Percentiles rank a stretch among this genome's conserved stretches.
These are phyloP conservation scores for Triplophysa bombifrons DNA, from an alignment of 2,797 vertebrate species.

Conservation along the genomic window DNA sequence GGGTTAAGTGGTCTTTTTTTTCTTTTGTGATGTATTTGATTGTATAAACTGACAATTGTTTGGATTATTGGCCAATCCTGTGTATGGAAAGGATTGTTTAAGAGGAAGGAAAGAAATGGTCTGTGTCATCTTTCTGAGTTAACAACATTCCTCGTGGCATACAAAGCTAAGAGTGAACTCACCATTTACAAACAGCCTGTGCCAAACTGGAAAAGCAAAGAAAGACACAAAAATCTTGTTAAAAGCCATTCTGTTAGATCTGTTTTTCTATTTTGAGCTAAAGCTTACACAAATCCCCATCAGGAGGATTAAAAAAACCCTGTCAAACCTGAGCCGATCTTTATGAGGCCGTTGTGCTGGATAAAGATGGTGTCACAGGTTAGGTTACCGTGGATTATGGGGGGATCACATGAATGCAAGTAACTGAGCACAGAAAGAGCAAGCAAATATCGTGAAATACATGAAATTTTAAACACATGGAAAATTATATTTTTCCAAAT, in stretches of 20 bases:
- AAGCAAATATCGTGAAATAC: neutral
- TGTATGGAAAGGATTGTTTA: slow-evolving; percentile 34
- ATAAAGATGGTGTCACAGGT: slow-evolving; percentile 98
- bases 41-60: slow-evolving; percentile 21
- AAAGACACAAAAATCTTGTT: slow-evolving; percentile 2
- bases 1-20: neutral
- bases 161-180: slow-evolving; percentile 9
- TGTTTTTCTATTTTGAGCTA: neutral
- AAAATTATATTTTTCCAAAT: neutral
- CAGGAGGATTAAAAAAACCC: slow-evolving; percentile 17
- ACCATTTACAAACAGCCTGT: slow-evolving; percentile 63
- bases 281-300: slow-evolving; percentile 1
- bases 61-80: slow-evolving; percentile 8
- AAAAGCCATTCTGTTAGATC: neutral
- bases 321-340: slow-evolving; percentile 88
- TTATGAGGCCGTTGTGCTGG: slow-evolving; percentile 96
- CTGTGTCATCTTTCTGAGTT: neutral
- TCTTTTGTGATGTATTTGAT: slow-evolving; percentile 7
- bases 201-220: slow-evolving; percentile 50
- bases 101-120: slow-evolving; percentile 26
- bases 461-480: neutral
- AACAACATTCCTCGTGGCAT: slow-evolving; percentile 13
- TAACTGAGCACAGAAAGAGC: slow-evolving; percentile 76
- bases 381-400: slow-evolving; percentile 95
- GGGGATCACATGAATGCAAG: slow-evolving; percentile 94